Evolutionary conservation across 2,888 invertebrate species (phyloP), one percentile per base, ranked within the genome.

Genomic region (Caenorhabditis japonica): DNA sequence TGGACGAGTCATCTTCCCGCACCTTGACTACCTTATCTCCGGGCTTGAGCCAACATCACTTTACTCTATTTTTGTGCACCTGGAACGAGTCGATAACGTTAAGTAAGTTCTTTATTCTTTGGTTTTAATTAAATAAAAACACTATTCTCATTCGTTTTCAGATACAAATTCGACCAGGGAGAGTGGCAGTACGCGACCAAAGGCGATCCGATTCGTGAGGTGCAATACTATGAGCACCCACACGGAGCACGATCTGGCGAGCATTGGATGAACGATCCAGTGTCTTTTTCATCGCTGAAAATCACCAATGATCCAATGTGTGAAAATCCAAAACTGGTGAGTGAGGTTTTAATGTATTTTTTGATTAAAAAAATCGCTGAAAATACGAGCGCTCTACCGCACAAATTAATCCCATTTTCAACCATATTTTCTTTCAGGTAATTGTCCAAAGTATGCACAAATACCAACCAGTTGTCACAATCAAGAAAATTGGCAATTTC

Each of bases 121-220:
- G 30, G 30, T 30, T 30, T 30, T 30, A 30, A 10, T 30, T 7
- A 10, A 30, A 30, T 7, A 30, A 30, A 30, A 10, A n/a, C n/a
- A n/a, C n/a, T n/a, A n/a, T n/a, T n/a, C n/a, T n/a, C n/a, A n/a
- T n/a, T n/a, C n/a, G n/a, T 36, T 19, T 43, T 19, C 66, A 66
- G 56, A 46, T 68, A 68, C 58, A 68, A 68, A 30, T 68, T 51
- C 49, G 66, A 68, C 17, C 23, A 25, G 10, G 58, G 58, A 4
- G 34, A 41, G 25, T 68, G 66, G 66, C 4, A 34, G 13, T 39
- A 49, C 15, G 43, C 52, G 4, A 25, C 33, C 3, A 51, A 58
- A 27, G 58, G 51, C 13, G 51, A 58, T n/a, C 23, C 51, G 15
- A 0, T n/a, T 4, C 34, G 25, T 2, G 19, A 33, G 17, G 36